A percentile compares a stretch with the other conserved stretches of the same genome.
Evolutionary conservation across 2,888 invertebrate species (phyloP).

Genomic region (Thyatira batis): DNA sequence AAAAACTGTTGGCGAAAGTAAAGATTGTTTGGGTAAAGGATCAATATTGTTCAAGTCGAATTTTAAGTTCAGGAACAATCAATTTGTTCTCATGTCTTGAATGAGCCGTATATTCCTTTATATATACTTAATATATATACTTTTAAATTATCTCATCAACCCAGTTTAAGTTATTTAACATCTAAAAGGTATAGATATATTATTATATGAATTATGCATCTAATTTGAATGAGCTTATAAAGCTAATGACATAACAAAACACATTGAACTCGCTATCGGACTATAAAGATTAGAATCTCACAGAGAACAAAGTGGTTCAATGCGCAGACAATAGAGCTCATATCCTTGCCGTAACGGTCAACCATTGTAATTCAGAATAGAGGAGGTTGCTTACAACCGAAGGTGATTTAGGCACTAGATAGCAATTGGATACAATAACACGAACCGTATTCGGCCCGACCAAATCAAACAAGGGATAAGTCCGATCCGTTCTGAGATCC

Average conservation of each 20-base stretch:
- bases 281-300: background rate
- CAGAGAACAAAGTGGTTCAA: constrained; percentile 9
- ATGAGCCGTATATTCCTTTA: too few relatives aligned
- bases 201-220: too few relatives aligned
- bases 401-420: constrained; percentile 18
- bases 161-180: too few relatives aligned
- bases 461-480: constrained; percentile 32
- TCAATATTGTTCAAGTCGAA: constrained; percentile 47
- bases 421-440: constrained; percentile 36
- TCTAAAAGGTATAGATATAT: too few relatives aligned
- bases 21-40: constrained; percentile 55
- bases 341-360: constrained; percentile 4
- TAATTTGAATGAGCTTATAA: too few relatives aligned
- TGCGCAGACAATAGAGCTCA: constrained; percentile 10
- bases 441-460: constrained; percentile 20
- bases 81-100: too few relatives aligned
- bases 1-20: constrained; percentile 53
- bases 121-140: too few relatives aligned
- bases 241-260: too few relatives aligned
- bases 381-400: background rate
- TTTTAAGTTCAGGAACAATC: constrained; percentile 40
- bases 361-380: constrained; percentile 5
- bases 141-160: too few relatives aligned
- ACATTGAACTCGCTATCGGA: background rate
- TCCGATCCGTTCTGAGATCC: constrained; percentile 18